Percentiles rank a stretch among this genome's conserved stretches.
These are phyloP conservation scores for Colius striatus DNA, from an alignment of 2,113 vertebrate species.

Conservation along the genomic window DNA sequence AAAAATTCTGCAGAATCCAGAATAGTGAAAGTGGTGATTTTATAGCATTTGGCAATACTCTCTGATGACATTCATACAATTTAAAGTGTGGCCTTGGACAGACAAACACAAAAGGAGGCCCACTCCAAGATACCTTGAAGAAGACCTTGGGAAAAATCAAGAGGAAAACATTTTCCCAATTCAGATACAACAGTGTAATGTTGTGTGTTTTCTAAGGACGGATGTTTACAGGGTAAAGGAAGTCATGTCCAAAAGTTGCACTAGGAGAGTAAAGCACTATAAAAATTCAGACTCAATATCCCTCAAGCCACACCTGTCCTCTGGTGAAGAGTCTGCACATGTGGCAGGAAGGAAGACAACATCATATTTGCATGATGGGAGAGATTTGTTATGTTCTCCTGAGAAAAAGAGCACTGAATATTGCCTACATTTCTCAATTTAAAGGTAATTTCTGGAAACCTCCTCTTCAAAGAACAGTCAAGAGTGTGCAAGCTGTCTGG, in stretches of 20 bases:
- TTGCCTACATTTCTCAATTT: neutral
- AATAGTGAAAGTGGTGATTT: neutral
- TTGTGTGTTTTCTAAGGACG: neutral
- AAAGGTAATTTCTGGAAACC: neutral
- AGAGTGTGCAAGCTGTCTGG: no score
- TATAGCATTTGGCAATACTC: neutral
- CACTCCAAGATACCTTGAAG: neutral
- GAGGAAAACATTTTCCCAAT: neutral
- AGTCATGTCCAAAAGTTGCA: neutral
- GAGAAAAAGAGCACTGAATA: neutral
- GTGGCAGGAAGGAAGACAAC: neutral
- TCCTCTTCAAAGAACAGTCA: neutral
- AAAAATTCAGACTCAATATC: neutral
- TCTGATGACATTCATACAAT: neutral
- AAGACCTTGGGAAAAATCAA: neutral
- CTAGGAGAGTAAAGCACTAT: neutral
- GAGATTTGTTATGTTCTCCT: neutral
- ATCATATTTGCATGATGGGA: neutral
- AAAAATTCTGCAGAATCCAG: neutral
- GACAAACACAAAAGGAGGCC: rapidly evolving
- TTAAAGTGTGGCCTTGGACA: neutral
- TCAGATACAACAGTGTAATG: rapidly evolving
- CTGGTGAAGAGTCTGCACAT: neutral
- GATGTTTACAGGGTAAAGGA: neutral
- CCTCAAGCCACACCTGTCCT: neutral